A percentile compares a stretch with the other conserved stretches of the same genome.
phyloP scores from a whole-genome alignment of 2,797 vertebrate genomes.

The Morus bassanus region DNA sequence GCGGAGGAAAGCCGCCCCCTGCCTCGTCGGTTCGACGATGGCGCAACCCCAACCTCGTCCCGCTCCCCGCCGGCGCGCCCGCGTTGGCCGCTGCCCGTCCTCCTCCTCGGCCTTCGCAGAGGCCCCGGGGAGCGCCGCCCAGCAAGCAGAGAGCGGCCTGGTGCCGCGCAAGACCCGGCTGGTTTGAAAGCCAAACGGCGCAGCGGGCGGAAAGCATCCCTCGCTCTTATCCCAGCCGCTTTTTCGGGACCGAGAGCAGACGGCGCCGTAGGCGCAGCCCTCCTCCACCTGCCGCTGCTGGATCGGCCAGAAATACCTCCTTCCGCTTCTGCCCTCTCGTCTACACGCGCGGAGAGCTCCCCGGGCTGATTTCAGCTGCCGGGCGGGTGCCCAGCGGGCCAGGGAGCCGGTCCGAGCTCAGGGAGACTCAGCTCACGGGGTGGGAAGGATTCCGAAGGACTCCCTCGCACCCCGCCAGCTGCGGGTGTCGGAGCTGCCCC shows the following conservation, averaged over 20 bases:
- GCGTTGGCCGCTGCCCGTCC: too few species aligned
- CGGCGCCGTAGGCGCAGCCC: neutral
- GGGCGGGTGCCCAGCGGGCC: neutral
- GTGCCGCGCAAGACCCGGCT: too few species aligned
- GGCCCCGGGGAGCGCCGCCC: too few species aligned
- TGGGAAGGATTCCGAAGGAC: neutral
- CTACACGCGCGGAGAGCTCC: neutral
- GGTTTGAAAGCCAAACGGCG: neutral
- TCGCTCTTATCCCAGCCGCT: too few species aligned
- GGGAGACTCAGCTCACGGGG: neutral
- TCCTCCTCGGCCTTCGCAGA: too few species aligned
- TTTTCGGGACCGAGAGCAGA: neutral
- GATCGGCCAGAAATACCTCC: neutral
- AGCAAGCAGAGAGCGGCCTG: neutral
- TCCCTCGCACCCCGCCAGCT: rapidly evolving
- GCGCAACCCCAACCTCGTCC: neutral
- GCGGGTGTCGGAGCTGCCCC: neutral
- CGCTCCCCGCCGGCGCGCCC: too few species aligned
- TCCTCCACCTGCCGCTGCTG: neutral
- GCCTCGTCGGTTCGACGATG: rapidly evolving
- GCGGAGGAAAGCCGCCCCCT: neutral
- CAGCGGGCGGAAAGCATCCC: neutral
- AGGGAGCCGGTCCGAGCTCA: neutral
- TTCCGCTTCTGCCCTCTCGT: neutral
- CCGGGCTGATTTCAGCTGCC: neutral